A percentile compares a stretch with the other conserved stretches of the same genome.
These are phyloP conservation scores for Trachemys scripta DNA, from an alignment of 2,113 vertebrate species.

Conservation along the genomic window DNA sequence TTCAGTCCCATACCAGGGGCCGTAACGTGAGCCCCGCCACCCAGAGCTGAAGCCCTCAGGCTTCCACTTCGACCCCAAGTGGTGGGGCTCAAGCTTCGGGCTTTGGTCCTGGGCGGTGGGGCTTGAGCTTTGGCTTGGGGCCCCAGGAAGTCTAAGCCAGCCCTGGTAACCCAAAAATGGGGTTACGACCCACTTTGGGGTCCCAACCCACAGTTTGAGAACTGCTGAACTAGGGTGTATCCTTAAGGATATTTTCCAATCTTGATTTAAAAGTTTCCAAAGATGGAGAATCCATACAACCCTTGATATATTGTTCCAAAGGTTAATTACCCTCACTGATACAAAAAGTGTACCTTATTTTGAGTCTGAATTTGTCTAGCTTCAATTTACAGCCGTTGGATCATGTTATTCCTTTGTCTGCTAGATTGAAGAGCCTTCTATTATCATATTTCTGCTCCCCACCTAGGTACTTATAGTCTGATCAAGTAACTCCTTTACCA, in stretches of 20 bases:
- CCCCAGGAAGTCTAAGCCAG: no score
- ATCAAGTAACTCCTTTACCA: not conserved
- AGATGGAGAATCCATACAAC: not conserved
- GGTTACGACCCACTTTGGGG: no score
- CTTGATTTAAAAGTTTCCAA: conserved; percentile 15
- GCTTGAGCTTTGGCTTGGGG: no score
- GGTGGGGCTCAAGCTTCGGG: no score
- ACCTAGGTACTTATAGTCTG: not conserved
- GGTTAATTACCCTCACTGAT: not conserved
- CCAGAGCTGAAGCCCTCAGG: no score
- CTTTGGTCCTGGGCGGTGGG: no score
- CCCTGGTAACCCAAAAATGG: no score
- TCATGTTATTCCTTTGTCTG: rapidly evolving
- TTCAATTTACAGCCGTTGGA: not conserved
- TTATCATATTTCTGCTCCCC: not conserved
- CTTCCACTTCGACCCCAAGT: no score
- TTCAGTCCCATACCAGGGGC: no score
- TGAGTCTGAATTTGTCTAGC: not conserved
- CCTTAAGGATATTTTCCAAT: not conserved
- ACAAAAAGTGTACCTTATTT: not conserved
- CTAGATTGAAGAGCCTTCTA: not conserved
- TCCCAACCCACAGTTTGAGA: no score
- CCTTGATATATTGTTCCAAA: not conserved
- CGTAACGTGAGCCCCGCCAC: no score
- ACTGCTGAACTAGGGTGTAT: no score